A percentile compares a stretch with the other conserved stretches of the same genome.
These are phyloP conservation scores for Ceratina japonica DNA, from an alignment of 1,140 invertebrate genomes.

Conservation along the genomic window DNA sequence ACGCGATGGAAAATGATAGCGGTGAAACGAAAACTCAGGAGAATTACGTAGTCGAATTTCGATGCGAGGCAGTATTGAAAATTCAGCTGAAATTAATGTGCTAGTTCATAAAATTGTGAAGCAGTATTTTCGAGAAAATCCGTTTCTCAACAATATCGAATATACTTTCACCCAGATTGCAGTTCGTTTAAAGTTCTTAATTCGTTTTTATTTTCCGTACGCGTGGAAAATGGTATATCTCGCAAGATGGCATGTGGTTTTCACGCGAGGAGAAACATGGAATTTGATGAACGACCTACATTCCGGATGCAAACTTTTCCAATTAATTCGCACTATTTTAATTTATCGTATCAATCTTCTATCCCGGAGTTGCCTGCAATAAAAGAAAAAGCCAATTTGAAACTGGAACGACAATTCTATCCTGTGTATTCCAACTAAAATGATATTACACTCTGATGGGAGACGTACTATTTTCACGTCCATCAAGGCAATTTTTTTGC, in stretches of 20 bases:
- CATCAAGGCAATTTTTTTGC: neutral
- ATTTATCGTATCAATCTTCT: slow-evolving; percentile 27
- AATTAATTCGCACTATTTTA: slow-evolving; percentile 44
- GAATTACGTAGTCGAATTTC: slow-evolving; percentile 1
- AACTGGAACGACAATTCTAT: slow-evolving; percentile 18
- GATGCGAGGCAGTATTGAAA: neutral
- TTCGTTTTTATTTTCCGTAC: neutral
- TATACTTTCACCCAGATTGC: no score
- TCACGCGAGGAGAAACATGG: neutral
- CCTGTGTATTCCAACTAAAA: neutral
- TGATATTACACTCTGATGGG: neutral
- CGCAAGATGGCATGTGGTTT: neutral
- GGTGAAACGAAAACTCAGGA: no score
- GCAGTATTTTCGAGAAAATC: no score
- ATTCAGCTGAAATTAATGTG: neutral
- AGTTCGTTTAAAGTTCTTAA: no score
- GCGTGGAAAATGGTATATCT: no score
- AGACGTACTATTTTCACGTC: neutral
- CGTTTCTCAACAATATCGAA: no score
- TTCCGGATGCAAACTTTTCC: slow-evolving; percentile 31
- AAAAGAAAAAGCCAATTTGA: slow-evolving; percentile 13
- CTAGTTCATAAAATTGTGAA: no score
- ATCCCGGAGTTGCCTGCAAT: neutral
- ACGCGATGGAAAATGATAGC: neutral
- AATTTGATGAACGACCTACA: slow-evolving; percentile 29